phyloP scores from a whole-genome alignment of 2,797 vertebrate species.

The Novumbra hubbsi region DNA sequence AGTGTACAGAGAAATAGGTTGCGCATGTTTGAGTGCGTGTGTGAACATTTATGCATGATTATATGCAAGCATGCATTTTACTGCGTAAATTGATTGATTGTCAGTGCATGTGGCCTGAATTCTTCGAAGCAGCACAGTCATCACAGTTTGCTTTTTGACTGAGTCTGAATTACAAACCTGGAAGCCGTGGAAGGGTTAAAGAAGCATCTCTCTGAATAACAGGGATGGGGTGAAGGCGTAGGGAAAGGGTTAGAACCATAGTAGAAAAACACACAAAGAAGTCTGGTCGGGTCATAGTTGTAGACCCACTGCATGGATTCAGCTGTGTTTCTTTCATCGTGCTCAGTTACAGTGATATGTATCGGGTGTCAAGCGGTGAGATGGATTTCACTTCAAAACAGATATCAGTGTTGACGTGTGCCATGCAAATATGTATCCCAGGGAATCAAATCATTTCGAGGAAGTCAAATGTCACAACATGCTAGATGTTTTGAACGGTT shows the following conservation, averaged over 20 bases:
- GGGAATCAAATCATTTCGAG: no score
- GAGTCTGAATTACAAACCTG: conserved; percentile 63
- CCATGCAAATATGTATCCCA: background rate
- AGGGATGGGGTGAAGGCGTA: background rate
- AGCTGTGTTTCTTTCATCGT: conserved; percentile 42
- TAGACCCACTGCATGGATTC: conserved; percentile 44
- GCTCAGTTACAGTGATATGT: conserved; percentile 11
- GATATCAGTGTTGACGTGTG: background rate
- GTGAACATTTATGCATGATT: background rate
- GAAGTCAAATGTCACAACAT: no score
- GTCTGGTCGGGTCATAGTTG: conserved; percentile 35
- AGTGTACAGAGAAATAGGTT: conserved; percentile 8
- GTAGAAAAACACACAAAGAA: background rate
- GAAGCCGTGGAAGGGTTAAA: conserved; percentile 38
- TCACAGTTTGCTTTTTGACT: conserved; percentile 68
- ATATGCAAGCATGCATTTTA: no score
- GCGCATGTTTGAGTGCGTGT: conserved; percentile 2
- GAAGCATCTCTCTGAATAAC: background rate
- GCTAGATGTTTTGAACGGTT: no score
- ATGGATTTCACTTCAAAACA: conserved; percentile 25
- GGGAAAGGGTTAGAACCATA: background rate
- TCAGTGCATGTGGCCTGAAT: conserved; percentile 68
- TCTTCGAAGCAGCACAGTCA: conserved; percentile 63
- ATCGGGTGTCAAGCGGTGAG: conserved; percentile 19
- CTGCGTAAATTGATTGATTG: conserved; percentile 31